Evolutionary conservation across 2,888 invertebrate genomes (phyloP).

Genomic region (Thymelicus acteon): DNA sequence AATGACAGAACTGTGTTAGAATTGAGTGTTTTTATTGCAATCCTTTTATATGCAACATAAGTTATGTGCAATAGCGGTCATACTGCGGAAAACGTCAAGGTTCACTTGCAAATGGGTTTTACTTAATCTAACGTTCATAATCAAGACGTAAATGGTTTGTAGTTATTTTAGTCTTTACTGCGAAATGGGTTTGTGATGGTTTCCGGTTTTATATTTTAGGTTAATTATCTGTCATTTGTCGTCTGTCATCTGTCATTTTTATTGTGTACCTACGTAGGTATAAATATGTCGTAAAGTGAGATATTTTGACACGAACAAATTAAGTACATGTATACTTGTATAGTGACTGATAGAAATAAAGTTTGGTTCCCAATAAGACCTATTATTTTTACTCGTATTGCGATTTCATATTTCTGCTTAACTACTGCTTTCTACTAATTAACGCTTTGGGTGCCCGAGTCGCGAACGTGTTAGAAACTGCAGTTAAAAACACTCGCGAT

Average conservation of each 20-base stretch:
- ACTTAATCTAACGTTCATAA: conserved; percentile 22
- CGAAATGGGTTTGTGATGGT: background rate
- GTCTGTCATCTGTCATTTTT: background rate
- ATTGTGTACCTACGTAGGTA: background rate
- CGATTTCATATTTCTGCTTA: too few relatives aligned
- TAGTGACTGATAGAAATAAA: too few relatives aligned
- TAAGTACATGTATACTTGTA: too few relatives aligned
- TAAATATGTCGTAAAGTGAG: too few relatives aligned
- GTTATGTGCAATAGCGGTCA: conserved; percentile 25
- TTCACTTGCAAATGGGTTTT: conserved; percentile 22
- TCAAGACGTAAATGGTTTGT: conserved; percentile 8
- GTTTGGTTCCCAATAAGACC: too few relatives aligned
- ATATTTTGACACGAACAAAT: too few relatives aligned
- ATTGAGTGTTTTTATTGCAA: conserved; percentile 12
- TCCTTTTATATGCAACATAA: conserved; percentile 23
- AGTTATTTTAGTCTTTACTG: background rate
- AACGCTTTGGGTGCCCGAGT: too few relatives aligned
- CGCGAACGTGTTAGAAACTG: too few relatives aligned
- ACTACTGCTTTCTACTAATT: too few relatives aligned
- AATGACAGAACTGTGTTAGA: conserved; percentile 27
- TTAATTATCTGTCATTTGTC: conserved; percentile 5
- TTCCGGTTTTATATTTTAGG: conserved; percentile 1
- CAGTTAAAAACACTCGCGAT: too few relatives aligned
- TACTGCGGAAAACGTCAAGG: conserved; percentile 35
- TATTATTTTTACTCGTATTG: too few relatives aligned